A percentile compares a stretch with the other conserved stretches of the same genome.
Conservation (phyloP, 1,140 invertebrate genomes). For the Camponotus pennsylvanicus region DNA sequence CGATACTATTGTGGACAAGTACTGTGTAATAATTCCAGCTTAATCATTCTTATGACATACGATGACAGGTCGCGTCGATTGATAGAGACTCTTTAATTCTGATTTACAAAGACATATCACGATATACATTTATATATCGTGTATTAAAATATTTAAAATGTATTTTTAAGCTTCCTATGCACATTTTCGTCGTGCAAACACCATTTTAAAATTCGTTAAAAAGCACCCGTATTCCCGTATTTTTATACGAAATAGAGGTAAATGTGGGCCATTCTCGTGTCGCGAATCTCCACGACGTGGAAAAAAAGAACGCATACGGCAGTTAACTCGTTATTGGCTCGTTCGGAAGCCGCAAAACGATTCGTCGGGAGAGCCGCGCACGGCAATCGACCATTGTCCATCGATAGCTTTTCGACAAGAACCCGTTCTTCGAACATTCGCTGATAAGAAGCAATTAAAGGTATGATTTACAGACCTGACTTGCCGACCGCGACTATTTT, state of each 20-base stretch:
- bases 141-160: background rate
- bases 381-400: constrained; percentile 17
- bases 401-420: constrained; percentile 26
- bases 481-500: constrained; percentile 63
- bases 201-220: background rate
- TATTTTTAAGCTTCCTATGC: background rate
- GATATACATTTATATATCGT: background rate
- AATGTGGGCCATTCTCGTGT: background rate
- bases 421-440: constrained; percentile 24
- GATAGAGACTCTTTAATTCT: no score
- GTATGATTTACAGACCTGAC: constrained; percentile 80
- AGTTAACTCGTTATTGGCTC: constrained; percentile 26
- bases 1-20: no score
- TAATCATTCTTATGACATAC: no score
- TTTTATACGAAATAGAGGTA: background rate
- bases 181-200: background rate
- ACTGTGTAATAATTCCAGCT: no score
- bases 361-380: background rate
- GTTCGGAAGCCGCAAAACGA: constrained; percentile 8
- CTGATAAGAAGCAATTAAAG: constrained; percentile 81
- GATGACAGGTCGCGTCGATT: no score
- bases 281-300: background rate
- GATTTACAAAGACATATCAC: background rate
- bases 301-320: background rate
- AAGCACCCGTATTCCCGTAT: background rate